Base-by-base conservation (phyloP, 2,113 vertebrate genomes). In the Condylura cristata region DNA sequence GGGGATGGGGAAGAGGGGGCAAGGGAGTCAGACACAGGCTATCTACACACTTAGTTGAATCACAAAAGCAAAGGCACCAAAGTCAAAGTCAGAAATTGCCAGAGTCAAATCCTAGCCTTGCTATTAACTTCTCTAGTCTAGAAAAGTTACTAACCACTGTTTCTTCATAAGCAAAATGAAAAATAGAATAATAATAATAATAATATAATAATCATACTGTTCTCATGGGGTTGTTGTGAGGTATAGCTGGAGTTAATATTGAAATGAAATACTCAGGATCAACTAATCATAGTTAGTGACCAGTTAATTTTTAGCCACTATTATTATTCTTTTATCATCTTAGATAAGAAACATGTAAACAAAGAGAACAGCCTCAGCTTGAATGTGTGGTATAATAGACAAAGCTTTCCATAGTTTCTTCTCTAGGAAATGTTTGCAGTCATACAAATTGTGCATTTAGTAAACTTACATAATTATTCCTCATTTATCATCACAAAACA, bases 231-330 rank as follows among this genome's bases (percentile, higher is more conserved):
- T 61, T 37, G 0, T 75, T 37, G 0, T 75, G 41, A 93, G 22
- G 4, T 53, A 76, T 75, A 61, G 85, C 61, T 79, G 30, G 20
- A 37, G 41, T 89, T 32, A 26, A 41, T 60, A 76, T 24, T n/a
- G n/a, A 66, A 71, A n/a, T 51, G 7, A 95, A 95, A 30, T 58
- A 34, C 16, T 79, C 78, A 78, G 30, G 81, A 61, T 68, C 34
- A 30, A 20, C n/a, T 12, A 48, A 24, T 26, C 60, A 61, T 34
- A 37, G n/a, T 65, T 46, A 68, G 10, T 3, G 0, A 41, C 65
- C 2, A 17, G 0, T 60, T 17, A 39, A 87, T n/a, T 63, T 63
- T 63, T 34, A 86, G 37, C 34, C 28, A 6, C 37, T 51, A 32
- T 28, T 63, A 18, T 58, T 51, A 56, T 60, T 30, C 37, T 22